phyloP scores from a whole-genome alignment of 2,888 invertebrate species.

The Teleiodes luculella region DNA sequence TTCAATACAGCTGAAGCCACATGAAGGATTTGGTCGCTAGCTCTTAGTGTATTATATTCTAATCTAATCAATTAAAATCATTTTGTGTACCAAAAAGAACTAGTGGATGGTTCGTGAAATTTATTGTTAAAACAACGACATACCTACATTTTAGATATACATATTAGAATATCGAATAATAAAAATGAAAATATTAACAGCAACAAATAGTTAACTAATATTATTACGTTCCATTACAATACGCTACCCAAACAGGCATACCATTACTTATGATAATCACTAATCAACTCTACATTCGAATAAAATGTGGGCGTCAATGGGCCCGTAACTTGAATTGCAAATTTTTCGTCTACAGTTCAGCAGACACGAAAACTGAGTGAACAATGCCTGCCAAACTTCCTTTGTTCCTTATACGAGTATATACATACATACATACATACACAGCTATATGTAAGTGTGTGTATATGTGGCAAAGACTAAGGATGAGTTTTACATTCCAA shows the following conservation, averaged over 20 bases:
- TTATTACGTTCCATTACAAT: not conserved
- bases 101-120: too few species aligned
- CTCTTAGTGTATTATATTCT: too few species aligned
- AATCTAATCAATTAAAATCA: too few species aligned
- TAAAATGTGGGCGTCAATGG: constrained; percentile 42
- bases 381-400: constrained; percentile 71
- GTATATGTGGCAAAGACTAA: constrained; percentile 18
- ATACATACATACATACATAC: constrained; percentile 29
- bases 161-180: too few species aligned
- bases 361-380: constrained; percentile 49
- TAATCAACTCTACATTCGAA: not conserved
- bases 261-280: not conserved
- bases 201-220: too few species aligned
- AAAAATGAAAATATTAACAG: too few species aligned
- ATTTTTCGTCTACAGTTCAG: constrained; percentile 54
- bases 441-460: constrained; percentile 26
- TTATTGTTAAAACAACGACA: too few species aligned
- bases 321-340: constrained; percentile 45
- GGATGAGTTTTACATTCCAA: not conserved
- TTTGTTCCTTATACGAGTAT: constrained; percentile 66
- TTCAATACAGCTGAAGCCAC: too few species aligned
- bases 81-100: too few species aligned
- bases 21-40: too few species aligned
- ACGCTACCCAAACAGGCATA: not conserved
- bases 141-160: too few species aligned